Evolutionary conservation across 1,140 invertebrate species (phyloP).

Genomic region (Drosophila jambulina): DNA sequence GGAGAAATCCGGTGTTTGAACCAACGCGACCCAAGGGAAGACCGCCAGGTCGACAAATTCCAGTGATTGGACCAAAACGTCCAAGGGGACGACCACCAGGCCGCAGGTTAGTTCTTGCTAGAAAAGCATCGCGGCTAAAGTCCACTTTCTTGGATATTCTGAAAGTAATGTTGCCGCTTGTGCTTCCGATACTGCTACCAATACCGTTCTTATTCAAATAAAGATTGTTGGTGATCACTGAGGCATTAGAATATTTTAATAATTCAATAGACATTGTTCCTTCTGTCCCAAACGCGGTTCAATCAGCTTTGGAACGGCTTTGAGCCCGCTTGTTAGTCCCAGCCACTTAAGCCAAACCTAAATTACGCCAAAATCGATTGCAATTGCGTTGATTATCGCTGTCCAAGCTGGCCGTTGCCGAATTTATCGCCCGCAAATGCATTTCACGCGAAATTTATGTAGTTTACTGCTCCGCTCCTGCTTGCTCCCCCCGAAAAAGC

Average conservation of each 20-base stretch:
- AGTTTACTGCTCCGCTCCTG: conserved; percentile 42
- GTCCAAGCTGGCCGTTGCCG: conserved; percentile 62
- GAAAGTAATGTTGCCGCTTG: background rate
- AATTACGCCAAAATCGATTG: conserved; percentile 83
- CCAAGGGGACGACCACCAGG: background rate
- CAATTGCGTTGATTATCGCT: conserved; percentile 83
- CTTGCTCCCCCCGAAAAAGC: background rate
- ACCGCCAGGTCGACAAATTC: background rate
- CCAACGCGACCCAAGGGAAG: background rate
- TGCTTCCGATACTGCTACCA: rapidly evolving
- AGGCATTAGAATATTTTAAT: no score
- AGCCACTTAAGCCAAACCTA: conserved; percentile 77
- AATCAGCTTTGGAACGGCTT: conserved; percentile 23
- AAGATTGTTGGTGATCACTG: background rate
- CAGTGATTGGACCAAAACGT: background rate
- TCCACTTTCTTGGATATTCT: background rate
- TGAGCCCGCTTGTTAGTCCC: conserved; percentile 52
- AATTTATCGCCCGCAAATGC: conserved; percentile 80
- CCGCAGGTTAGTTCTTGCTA: background rate
- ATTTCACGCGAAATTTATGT: conserved; percentile 83
- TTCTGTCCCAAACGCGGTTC: conserved; percentile 6
- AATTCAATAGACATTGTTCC: background rate
- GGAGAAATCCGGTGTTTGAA: background rate
- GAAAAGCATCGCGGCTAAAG: background rate
- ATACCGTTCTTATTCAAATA: background rate